Base-by-base conservation (phyloP, 1,140 invertebrate genomes). In the Nomia melanderi region DNA sequence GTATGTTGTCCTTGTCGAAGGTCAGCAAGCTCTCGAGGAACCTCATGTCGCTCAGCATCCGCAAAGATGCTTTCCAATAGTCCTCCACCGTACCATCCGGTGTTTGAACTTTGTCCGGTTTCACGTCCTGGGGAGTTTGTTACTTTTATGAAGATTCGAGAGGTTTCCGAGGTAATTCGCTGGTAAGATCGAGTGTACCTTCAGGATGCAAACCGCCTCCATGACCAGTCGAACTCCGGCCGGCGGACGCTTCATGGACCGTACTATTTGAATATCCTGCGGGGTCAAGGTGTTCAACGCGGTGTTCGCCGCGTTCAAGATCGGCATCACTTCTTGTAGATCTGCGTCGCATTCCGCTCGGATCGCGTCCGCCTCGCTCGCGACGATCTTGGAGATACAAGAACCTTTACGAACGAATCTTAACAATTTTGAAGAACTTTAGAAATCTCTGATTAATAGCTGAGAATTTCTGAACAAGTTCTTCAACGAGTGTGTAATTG, bases 241-340 rank as follows among this genome's bases (percentile, higher is more conserved):
- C 0, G 98, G 98, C 4, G 98, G 98, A 93, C 97, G 97, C 92
- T 98, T 99, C 98, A 99, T 99, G 4, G 98, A 96, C 92, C 98
- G 99, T 14, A 99, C 97, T 63, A 98, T 95, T 50, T 97, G 97
- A 77, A 99, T 98, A 92, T 99, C 98, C 39, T 96, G 95, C 1
- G 97, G 95, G 39, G 98, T 99, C 2, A 99, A 92, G 0, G 98
- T 98, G 83, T 99, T 97, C 0, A 99, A 92, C 7, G 98, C 98
- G 0, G 95, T 94, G 60, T 98, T 93, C 8, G 98, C 98, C 8
- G 95, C 94, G 86, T 99, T 96, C 53, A 99, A 91, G 79, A 98
- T 97, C 0, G 98, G 98, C 92, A 99, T 95, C 0, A 98, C 98
- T 89, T 98, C 97, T 20, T 97, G 96, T 84, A 99, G 93, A 89